phyloP scores from a whole-genome alignment of 1,140 invertebrate genomes.

The Papilio dardanus region DNA sequence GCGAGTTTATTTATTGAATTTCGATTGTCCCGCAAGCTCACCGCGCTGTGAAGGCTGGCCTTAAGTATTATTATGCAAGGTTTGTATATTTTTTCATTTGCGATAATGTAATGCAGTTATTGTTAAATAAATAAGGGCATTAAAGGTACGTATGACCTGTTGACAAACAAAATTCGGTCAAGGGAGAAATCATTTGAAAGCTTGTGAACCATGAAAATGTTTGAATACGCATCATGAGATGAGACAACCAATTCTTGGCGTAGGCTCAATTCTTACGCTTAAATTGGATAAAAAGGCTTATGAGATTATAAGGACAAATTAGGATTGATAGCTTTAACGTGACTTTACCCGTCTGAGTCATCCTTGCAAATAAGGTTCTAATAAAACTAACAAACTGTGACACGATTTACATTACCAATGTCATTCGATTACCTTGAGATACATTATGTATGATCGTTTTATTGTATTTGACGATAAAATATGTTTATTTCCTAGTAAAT shows the following conservation, averaged over 20 bases:
- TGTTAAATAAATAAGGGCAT: slow-evolving; percentile 10
- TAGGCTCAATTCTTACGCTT: neutral
- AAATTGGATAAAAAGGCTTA: neutral
- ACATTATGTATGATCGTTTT: neutral
- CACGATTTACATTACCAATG: slow-evolving; percentile 1
- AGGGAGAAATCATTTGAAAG: neutral
- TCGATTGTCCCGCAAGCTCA: slow-evolving; percentile 63
- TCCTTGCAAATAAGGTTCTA: neutral
- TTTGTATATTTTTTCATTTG: slow-evolving; percentile 48
- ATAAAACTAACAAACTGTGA: neutral
- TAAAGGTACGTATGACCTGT: neutral
- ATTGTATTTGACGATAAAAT: too few relatives aligned
- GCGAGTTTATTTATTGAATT: slow-evolving; percentile 56
- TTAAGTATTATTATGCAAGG: slow-evolving; percentile 51
- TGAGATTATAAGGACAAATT: neutral
- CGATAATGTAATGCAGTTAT: slow-evolving; percentile 5
- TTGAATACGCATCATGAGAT: too few relatives aligned
- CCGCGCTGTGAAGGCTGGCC: slow-evolving; percentile 69
- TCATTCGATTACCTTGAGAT: slow-evolving; percentile 13
- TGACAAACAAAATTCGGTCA: slow-evolving; percentile 3
- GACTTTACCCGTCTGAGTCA: neutral
- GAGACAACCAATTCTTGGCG: neutral
- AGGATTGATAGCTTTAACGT: neutral
- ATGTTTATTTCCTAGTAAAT: neutral
- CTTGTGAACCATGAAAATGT: neutral